Percentiles rank a stretch among this genome's conserved stretches.
Evolutionary conservation across 2,797 vertebrate genomes (phyloP).

Genomic region (Acrossocheilus fasciatus): DNA sequence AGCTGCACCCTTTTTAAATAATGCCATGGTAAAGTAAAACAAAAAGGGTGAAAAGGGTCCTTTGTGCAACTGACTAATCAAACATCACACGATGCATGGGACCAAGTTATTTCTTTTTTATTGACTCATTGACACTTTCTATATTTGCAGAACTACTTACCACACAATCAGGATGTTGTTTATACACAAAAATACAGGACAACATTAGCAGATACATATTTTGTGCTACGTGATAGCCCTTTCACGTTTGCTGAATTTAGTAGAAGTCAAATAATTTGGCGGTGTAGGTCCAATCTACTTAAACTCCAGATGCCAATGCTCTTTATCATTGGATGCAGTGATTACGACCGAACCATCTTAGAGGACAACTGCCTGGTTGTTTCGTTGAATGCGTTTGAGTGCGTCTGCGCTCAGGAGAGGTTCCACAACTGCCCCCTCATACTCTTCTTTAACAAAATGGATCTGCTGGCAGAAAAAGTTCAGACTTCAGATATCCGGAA

Average conservation of each 20-base stretch:
- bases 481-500: slow-evolving; percentile 88
- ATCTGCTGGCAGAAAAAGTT: slow-evolving; percentile 92
- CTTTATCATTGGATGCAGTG: slow-evolving; percentile 92
- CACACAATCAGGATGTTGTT: slow-evolving; percentile 90
- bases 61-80: too few relatives aligned
- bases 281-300: too few relatives aligned
- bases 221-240: slow-evolving; percentile 91
- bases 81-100: too few relatives aligned
- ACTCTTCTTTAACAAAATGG: slow-evolving; percentile 95
- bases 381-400: slow-evolving; percentile 93
- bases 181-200: slow-evolving; percentile 84
- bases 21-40: too few relatives aligned
- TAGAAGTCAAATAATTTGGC: slow-evolving; percentile 63
- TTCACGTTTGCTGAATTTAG: slow-evolving; percentile 82
- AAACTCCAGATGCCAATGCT: slow-evolving; percentile 52
- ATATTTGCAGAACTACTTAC: slow-evolving; percentile 84
- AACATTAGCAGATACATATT: slow-evolving; percentile 79
- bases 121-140: background rate
- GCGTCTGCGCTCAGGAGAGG: slow-evolving; percentile 89
- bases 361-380: slow-evolving; percentile 92
- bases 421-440: slow-evolving; percentile 92
- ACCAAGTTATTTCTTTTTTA: background rate
- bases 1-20: too few relatives aligned
- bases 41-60: too few relatives aligned
- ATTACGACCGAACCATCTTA: slow-evolving; percentile 83